Evolutionary conservation across 2,797 vertebrate genomes (phyloP).

Genomic region (Aeoliscus strigatus): DNA sequence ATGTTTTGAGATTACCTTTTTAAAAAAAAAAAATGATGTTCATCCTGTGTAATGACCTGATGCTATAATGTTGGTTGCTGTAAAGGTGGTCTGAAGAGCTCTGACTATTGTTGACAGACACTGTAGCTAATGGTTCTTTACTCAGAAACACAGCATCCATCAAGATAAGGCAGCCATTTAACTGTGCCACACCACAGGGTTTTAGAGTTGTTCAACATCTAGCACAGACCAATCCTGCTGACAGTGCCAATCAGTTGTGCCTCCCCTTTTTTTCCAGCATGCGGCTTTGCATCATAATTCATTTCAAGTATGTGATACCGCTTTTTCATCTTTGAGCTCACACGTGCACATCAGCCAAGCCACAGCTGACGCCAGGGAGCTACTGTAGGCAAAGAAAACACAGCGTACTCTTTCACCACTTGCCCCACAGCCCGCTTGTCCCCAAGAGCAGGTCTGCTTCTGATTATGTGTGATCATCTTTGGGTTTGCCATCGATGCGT

Average conservation of each 20-base stretch:
- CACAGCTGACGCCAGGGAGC: slow-evolving; percentile 67
- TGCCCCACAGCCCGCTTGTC: slow-evolving; percentile 42
- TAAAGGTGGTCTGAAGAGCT: slow-evolving; percentile 22
- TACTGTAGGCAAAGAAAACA: slow-evolving; percentile 75
- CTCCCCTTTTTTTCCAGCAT: slow-evolving; percentile 48
- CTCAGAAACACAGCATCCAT: slow-evolving; percentile 63
- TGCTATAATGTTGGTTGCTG: slow-evolving; percentile 18
- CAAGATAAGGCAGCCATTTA: slow-evolving; percentile 62
- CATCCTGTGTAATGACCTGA: slow-evolving; percentile 25
- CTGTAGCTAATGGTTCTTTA: slow-evolving; percentile 49
- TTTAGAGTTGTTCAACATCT: slow-evolving; percentile 48
- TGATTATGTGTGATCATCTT: slow-evolving; percentile 74
- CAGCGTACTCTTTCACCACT: slow-evolving; percentile 56
- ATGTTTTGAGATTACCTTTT: slow-evolving; percentile 23
- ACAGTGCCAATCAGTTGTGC: slow-evolving; percentile 53
- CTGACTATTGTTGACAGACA: slow-evolving; percentile 53
- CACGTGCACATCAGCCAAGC: slow-evolving; percentile 64
- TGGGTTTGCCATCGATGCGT: slow-evolving; percentile 61
- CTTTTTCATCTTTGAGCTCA: slow-evolving; percentile 68
- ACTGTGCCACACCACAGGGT: slow-evolving; percentile 46
- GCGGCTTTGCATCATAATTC: slow-evolving; percentile 59
- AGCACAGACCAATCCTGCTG: slow-evolving; percentile 25
- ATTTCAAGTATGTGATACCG: slow-evolving; percentile 61
- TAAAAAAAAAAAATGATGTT: slow-evolving; percentile 29
- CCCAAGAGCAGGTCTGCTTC: slow-evolving; percentile 65